Conservation (phyloP, 1,140 invertebrate genomes). For the Eumeta japonica region DNA sequence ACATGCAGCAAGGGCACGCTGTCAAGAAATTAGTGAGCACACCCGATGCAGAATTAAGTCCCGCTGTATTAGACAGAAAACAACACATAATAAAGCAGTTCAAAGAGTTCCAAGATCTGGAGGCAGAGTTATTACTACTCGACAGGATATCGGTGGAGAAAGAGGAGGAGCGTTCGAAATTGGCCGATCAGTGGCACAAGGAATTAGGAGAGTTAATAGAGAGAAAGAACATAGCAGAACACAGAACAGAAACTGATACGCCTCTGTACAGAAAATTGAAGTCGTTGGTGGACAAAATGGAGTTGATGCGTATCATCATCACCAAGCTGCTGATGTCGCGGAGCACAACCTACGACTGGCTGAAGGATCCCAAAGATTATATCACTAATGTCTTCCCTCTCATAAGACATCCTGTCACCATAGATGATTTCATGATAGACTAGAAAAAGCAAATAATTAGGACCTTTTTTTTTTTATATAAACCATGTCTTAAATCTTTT, state of each 20-base stretch:
- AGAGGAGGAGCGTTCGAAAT: slow-evolving; percentile 12
- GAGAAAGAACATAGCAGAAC: too few relatives aligned
- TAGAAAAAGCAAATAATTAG: too few relatives aligned
- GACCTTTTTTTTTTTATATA: too few relatives aligned
- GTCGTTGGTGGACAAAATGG: slow-evolving; percentile 24
- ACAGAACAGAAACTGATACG: too few relatives aligned
- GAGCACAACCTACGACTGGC: slow-evolving; percentile 25
- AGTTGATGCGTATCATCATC: slow-evolving; percentile 30
- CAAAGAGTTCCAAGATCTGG: slow-evolving; percentile 17
- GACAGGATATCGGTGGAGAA: slow-evolving; percentile 19
- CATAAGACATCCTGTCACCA: too few relatives aligned
- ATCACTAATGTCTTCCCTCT: too few relatives aligned
- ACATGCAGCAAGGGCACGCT: slow-evolving; percentile 21
- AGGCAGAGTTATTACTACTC: slow-evolving; percentile 18
- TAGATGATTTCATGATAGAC: too few relatives aligned
- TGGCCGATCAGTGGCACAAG: slow-evolving; percentile 21
- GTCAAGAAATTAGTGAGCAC: slow-evolving; percentile 23
- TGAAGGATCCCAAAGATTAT: slow-evolving; percentile 18
- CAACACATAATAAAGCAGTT: slow-evolving; percentile 25
- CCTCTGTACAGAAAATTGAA: slow-evolving; percentile 33
- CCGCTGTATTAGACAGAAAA: slow-evolving; percentile 29
- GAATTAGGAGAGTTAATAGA: slow-evolving; percentile 17
- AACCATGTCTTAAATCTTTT: too few relatives aligned
- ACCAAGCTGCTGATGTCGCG: slow-evolving; percentile 22
- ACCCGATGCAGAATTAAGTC: slow-evolving; percentile 15